Evolutionary conservation across 2,113 vertebrate species (phyloP).

Genomic region (Hyaena hyaena): DNA sequence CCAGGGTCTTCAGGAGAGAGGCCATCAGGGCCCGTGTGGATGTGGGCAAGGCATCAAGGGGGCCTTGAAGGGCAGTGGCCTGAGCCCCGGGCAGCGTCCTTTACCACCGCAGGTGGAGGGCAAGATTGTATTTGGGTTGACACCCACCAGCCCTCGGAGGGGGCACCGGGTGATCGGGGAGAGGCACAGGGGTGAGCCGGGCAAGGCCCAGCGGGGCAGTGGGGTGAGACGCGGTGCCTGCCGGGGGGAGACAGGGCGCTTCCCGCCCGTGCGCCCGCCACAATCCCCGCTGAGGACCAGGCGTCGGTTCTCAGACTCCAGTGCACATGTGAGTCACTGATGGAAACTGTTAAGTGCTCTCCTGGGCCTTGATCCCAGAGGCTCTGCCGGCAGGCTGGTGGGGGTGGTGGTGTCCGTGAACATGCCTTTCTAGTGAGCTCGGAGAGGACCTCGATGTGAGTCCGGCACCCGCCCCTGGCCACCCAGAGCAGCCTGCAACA

Average conservation of each 20-base stretch:
- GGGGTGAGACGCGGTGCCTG: too few relatives aligned
- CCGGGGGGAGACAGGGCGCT: not conserved
- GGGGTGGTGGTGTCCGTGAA: not conserved
- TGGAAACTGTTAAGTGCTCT: fast-evolving
- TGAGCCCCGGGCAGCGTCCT: not conserved
- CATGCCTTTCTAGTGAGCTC: not conserved
- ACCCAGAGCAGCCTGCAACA: fast-evolving
- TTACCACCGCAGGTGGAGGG: not conserved
- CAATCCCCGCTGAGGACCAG: fast-evolving
- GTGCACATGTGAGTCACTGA: fast-evolving
- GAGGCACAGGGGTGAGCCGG: not conserved
- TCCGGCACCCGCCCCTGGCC: not conserved
- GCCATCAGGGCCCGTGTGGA: not conserved
- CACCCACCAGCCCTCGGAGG: not conserved
- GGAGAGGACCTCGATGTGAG: fast-evolving
- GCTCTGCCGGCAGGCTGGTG: not conserved
- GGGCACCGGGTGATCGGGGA: not conserved
- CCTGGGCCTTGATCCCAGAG: not conserved
- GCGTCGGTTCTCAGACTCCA: not conserved
- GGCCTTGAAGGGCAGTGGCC: not conserved
- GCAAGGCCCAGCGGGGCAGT: too few relatives aligned
- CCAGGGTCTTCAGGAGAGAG: not conserved
- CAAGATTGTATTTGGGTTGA: too few relatives aligned
- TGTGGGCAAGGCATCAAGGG: not conserved
- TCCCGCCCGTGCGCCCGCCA: fast-evolving